Base-by-base conservation (phyloP, 2,888 invertebrate species). In the Tachina lurida region DNA sequence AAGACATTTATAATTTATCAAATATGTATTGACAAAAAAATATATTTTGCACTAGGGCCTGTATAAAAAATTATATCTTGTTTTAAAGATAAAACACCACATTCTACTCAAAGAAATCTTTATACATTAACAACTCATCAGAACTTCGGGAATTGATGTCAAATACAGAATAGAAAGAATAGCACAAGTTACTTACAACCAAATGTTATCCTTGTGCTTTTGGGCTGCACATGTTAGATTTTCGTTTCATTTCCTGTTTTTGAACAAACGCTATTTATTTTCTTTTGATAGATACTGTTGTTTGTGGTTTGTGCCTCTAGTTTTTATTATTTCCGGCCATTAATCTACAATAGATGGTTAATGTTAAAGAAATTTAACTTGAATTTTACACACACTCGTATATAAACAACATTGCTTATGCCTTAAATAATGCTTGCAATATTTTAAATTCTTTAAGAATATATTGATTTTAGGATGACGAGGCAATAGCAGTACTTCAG, bases 191-290 rank as follows among this genome's bases (percentile, higher is more conserved):
- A 63, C 54, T 1, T 0, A 17, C 8, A 74, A 78, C 70, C 79
- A 76, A 65, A 84, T 71, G 71, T 67, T 84, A 49, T 71, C 75
- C 70, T 65, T 76, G n/a, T 73, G 54, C n/a, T n/a, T 79, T 80
- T 58, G 45, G 67, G 49, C 52, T 22, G 17, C 43, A 17, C 43
- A 49, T 60, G 19, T 58, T 15, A 31, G 52, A 60, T 39, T 68
- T 74, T 67, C 49, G 60, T 60, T 67, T 41, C 19, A 62, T 68
- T 74, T 81, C 80, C 80, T 60, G 17, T 67, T 58, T 80, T 15
- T 47, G 17, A 52, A 8, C 31, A 17, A 70, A 70, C 15, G 17
- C 45, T 19, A 62, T 39, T 52, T 41, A 63, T 62, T 52, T 74
- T 52, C 8, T 7, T 31, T 58, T 73, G 74, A 80, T 74, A 67